These are phyloP conservation scores for Aythya baeri DNA, from an alignment of 2,113 vertebrate genomes.

Conservation along the genomic window DNA sequence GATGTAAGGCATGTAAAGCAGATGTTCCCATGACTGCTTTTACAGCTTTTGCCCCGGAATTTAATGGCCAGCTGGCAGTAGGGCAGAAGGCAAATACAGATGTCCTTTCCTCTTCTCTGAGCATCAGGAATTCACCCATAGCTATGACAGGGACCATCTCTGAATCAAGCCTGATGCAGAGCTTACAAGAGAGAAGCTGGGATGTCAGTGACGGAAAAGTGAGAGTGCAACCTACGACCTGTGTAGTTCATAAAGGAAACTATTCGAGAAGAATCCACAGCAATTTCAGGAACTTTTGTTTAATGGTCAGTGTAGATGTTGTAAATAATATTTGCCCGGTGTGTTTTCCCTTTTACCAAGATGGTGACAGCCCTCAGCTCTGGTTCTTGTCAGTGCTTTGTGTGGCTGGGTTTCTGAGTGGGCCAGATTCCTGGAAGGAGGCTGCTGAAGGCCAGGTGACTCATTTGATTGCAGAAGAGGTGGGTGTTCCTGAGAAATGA, in stretches of 20 bases:
- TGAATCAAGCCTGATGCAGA: background rate
- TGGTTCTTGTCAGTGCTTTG: background rate
- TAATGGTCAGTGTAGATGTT: background rate
- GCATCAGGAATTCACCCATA: background rate
- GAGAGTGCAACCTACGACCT: background rate
- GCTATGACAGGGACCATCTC: background rate
- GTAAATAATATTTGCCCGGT: background rate
- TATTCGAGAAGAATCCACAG: background rate
- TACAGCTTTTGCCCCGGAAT: background rate
- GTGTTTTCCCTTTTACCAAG: background rate
- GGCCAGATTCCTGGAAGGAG: slow-evolving; percentile 11
- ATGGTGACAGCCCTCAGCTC: background rate
- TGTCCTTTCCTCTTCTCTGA: background rate
- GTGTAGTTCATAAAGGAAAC: background rate
- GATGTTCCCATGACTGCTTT: background rate
- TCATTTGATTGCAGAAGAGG: background rate
- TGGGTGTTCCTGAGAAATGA: background rate
- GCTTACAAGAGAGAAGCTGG: background rate
- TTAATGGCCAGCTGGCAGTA: background rate
- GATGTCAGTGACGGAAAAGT: background rate
- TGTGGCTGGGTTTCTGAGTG: background rate
- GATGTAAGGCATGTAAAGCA: background rate
- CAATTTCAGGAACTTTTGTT: background rate
- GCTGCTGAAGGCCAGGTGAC: background rate
- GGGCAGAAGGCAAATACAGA: background rate